Conservation (phyloP, 2,888 invertebrate genomes). For the Exephanes ischioxanthus region DNA sequence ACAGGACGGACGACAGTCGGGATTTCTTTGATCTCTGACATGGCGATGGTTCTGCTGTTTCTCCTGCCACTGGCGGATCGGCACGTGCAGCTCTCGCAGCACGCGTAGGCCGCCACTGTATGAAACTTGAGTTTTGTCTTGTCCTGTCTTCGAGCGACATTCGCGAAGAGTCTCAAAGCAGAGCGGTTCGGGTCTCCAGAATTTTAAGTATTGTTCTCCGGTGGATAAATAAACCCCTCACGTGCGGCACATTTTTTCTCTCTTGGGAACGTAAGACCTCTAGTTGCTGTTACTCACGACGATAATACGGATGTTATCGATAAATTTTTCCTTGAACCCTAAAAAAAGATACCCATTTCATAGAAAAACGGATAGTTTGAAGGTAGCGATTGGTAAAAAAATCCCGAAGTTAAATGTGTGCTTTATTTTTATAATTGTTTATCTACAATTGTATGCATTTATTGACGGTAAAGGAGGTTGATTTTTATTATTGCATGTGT, state of each 20-base stretch:
- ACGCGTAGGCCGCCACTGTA: constrained; percentile 35
- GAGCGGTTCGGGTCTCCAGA: neutral
- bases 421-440: too few relatives aligned
- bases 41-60: constrained; percentile 57
- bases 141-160: constrained; percentile 16
- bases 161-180: neutral
- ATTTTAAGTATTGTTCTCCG: neutral
- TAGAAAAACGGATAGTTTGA: too few relatives aligned
- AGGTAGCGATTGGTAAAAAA: too few relatives aligned
- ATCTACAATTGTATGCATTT: too few relatives aligned
- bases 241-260: neutral
- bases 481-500: too few relatives aligned
- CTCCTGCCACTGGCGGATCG: constrained; percentile 34
- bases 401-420: too few relatives aligned
- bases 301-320: neutral
- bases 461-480: too few relatives aligned
- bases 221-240: neutral
- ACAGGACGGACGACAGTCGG: constrained; percentile 67
- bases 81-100: constrained; percentile 52
- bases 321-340: neutral
- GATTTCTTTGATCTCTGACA: constrained; percentile 74
- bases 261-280: neutral
- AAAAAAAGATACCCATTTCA: neutral
- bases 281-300: neutral
- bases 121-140: constrained; percentile 42